phyloP scores from a whole-genome alignment of 2,113 vertebrate genomes.

The Atherinomorus stipes region DNA sequence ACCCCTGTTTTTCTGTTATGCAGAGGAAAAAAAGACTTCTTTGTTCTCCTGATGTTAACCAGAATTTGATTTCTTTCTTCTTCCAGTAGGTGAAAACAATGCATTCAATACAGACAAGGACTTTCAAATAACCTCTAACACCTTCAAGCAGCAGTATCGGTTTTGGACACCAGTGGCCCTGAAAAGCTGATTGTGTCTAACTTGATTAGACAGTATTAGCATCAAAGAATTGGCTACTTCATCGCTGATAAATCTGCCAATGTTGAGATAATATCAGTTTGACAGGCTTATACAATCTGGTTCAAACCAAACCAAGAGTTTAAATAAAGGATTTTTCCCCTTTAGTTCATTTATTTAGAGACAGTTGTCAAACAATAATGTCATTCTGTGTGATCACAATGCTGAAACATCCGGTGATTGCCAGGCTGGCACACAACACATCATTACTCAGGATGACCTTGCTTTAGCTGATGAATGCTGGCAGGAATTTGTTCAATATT shows the following conservation, averaged over 20 bases:
- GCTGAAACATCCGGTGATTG: too few species aligned
- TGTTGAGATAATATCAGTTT: constrained; percentile 5
- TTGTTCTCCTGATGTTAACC: constrained; percentile 9
- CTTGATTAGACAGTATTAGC: constrained; percentile 23
- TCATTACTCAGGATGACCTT: not conserved
- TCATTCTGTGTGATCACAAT: too few species aligned
- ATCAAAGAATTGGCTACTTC: constrained; percentile 34
- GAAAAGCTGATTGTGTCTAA: constrained; percentile 33
- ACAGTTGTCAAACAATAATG: too few species aligned
- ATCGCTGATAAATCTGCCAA: constrained; percentile 26
- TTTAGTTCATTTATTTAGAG: too few species aligned
- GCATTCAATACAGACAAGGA: not conserved
- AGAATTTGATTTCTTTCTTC: constrained; percentile 7
- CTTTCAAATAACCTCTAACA: constrained; percentile 23
- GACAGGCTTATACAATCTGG: not conserved
- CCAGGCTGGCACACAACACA: not conserved
- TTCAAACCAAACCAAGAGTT: not conserved
- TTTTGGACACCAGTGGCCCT: constrained; percentile 20
- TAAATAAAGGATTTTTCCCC: not conserved
- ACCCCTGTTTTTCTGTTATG: constrained; percentile 7
- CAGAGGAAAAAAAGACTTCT: constrained; percentile 6
- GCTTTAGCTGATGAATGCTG: not conserved
- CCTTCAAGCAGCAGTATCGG: constrained; percentile 27
- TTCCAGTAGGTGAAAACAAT: not conserved
- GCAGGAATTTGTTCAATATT: too few species aligned